Percentiles rank a stretch among this genome's conserved stretches.
Conservation (phyloP, 1,140 invertebrate species). For the Hylaeus volcanicus region DNA sequence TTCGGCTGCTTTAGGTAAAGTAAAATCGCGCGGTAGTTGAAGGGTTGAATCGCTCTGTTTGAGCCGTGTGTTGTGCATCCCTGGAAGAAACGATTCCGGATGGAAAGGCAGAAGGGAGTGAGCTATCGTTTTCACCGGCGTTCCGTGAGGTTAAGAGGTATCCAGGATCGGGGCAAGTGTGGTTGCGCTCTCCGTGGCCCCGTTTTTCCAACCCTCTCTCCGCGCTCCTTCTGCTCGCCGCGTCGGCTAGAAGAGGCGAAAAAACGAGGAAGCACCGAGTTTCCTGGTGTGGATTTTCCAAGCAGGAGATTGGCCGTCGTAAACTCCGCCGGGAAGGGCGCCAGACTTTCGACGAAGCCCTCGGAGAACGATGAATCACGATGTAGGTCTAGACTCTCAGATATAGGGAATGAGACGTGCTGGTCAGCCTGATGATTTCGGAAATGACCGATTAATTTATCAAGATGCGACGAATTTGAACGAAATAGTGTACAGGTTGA, state of each 20-base stretch:
- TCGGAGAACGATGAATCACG: conserved; percentile 33
- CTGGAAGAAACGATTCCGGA: background rate
- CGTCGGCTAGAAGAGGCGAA: background rate
- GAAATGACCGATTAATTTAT: background rate
- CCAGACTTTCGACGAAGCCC: conserved; percentile 14
- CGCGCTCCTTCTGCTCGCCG: background rate
- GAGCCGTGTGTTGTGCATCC: too few species aligned
- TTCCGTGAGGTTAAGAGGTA: conserved; percentile 40
- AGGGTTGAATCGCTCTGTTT: too few species aligned
- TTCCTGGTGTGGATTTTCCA: conserved; percentile 10
- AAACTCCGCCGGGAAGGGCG: conserved; percentile 22
- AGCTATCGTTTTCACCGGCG: conserved; percentile 49
- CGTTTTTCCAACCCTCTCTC: conserved; percentile 24
- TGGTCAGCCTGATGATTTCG: background rate
- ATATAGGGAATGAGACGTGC: background rate
- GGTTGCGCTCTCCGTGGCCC: conserved; percentile 29
- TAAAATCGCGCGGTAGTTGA: too few species aligned
- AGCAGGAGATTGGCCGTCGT: conserved; percentile 36
- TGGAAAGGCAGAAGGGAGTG: conserved; percentile 9
- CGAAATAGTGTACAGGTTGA: too few species aligned
- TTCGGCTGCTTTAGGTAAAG: too few species aligned
- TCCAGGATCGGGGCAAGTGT: conserved; percentile 35
- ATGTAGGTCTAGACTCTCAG: conserved; percentile 3
- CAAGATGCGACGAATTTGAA: background rate
- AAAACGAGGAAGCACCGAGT: background rate